Percentiles rank a stretch among this genome's conserved stretches.
Evolutionary conservation across 2,888 invertebrate species (phyloP).

Genomic region (Micropterix aruncella): DNA sequence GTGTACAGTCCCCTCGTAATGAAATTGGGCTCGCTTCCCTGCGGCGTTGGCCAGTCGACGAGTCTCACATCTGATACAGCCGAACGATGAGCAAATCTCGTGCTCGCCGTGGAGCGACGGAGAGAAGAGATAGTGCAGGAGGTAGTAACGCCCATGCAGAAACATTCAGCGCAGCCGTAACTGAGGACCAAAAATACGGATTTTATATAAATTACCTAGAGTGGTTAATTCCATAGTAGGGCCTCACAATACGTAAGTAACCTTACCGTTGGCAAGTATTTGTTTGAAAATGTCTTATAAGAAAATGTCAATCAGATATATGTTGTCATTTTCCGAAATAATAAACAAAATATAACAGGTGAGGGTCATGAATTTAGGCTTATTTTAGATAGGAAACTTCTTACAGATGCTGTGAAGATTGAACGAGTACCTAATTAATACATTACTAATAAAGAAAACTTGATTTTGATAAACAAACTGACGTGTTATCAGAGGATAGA

Average conservation of each 20-base stretch:
- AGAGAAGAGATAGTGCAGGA: constrained; percentile 70
- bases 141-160: constrained; percentile 84
- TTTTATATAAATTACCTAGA: too few relatives aligned
- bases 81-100: constrained; percentile 26
- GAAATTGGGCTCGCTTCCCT: constrained; percentile 17
- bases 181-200: too few relatives aligned
- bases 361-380: too few relatives aligned
- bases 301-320: too few relatives aligned
- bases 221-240: too few relatives aligned
- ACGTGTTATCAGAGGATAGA: constrained; percentile 50
- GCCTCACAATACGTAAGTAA: too few relatives aligned
- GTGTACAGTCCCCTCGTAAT: constrained; percentile 25
- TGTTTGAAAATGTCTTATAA: too few relatives aligned
- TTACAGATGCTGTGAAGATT: too few relatives aligned
- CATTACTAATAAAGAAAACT: constrained; percentile 1
- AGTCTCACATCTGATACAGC: constrained; percentile 24
- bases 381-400: too few relatives aligned
- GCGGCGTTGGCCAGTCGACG: constrained; percentile 18
- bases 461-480: background rate
- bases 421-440: constrained; percentile 6
- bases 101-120: constrained; percentile 42
- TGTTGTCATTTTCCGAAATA: too few relatives aligned
- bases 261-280: too few relatives aligned
- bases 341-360: too few relatives aligned
- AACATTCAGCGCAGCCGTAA: constrained; percentile 87